A percentile compares a stretch with the other conserved stretches of the same genome.
Conservation (phyloP, 2,888 invertebrate species). For the Cephus pulcher region DNA sequence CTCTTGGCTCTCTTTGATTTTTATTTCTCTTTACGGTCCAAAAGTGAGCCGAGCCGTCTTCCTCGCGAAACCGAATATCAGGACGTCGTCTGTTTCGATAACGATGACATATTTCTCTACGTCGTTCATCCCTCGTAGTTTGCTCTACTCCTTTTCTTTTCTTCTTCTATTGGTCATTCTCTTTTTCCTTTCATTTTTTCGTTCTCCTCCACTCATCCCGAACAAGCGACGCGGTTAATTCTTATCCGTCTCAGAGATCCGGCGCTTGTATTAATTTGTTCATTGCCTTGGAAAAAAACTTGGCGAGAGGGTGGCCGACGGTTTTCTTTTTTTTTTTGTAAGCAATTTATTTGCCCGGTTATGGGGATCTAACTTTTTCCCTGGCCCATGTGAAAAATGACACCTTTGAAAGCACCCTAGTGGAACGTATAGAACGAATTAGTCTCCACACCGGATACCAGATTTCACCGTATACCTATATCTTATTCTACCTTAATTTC, state of each 20-base stretch:
- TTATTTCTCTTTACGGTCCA: neutral
- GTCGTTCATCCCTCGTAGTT: too few relatives aligned
- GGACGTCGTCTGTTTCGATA: too few relatives aligned
- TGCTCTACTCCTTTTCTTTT: slow-evolving; percentile 9
- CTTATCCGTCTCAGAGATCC: slow-evolving; percentile 5
- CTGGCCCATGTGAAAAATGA: slow-evolving; percentile 44
- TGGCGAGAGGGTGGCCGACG: slow-evolving; percentile 28
- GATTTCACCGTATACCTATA: too few relatives aligned
- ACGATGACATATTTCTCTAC: too few relatives aligned
- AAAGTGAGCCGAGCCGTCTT: neutral
- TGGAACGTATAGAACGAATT: neutral
- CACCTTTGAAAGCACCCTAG: slow-evolving; percentile 38
- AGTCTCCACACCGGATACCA: too few relatives aligned
- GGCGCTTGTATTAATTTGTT: slow-evolving; percentile 34
- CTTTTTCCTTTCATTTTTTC: neutral
- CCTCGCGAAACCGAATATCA: too few relatives aligned
- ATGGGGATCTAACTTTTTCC: slow-evolving; percentile 50
- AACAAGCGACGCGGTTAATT: too few relatives aligned
- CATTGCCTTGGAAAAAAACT: slow-evolving; percentile 24
- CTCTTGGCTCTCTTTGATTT: neutral
- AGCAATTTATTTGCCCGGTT: slow-evolving; percentile 50
- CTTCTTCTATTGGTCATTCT: neutral
- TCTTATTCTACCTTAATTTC: too few relatives aligned
- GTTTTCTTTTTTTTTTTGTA: slow-evolving; percentile 31
- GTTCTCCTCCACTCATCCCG: neutral